These are phyloP conservation scores for Luidia sarsii DNA, from an alignment of 53 echinoderm and acorn worm species.

Conservation along the genomic window DNA sequence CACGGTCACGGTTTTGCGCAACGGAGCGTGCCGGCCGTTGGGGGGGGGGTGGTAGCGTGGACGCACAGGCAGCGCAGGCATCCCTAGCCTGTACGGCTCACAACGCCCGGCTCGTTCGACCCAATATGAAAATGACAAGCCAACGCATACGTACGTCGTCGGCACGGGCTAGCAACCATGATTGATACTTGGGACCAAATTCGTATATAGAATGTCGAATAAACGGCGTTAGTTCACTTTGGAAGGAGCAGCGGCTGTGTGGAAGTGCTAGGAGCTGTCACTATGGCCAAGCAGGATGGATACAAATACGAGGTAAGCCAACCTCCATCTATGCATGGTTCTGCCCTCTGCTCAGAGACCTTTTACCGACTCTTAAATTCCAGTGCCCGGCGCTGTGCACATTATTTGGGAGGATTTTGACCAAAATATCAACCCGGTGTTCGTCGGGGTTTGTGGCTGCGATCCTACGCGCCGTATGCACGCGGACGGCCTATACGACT, in stretches of 20 bases:
- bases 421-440: too few relatives aligned
- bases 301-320: constrained; percentile 48
- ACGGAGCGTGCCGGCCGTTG: not conserved
- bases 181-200: constrained; percentile 42
- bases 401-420: too few relatives aligned
- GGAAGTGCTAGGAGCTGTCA: not conserved
- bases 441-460: too few relatives aligned
- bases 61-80: not conserved
- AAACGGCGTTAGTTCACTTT: constrained; percentile 41
- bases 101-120: constrained; percentile 42
- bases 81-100: not conserved
- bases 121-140: constrained; percentile 36
- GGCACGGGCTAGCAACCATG: constrained; percentile 22
- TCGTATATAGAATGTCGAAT: constrained; percentile 47
- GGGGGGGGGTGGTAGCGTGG: not conserved
- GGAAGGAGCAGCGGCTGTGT: not conserved
- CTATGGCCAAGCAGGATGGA: constrained; percentile 23
- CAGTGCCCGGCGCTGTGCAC: too few relatives aligned
- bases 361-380: too few relatives aligned
- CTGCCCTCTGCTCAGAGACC: too few relatives aligned
- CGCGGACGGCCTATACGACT: too few relatives aligned
- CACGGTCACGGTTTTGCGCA: constrained; percentile 35
- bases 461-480: too few relatives aligned
- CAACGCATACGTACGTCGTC: too few relatives aligned
- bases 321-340: not conserved